Conservation (phyloP, 2,888 invertebrate species). For the Agrotis exclamationis region DNA sequence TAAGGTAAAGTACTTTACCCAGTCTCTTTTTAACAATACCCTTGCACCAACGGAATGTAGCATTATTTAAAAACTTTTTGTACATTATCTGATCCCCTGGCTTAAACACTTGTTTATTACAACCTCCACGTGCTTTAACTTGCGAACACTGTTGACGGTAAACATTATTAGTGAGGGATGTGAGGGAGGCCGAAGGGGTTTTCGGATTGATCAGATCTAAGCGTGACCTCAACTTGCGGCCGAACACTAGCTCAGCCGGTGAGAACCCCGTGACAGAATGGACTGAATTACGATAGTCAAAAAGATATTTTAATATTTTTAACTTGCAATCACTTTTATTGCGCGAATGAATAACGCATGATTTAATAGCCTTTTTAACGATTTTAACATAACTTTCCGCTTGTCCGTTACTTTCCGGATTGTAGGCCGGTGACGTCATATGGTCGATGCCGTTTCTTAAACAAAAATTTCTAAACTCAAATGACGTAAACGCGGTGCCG, state of each 20-base stretch:
- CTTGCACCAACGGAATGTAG: not conserved
- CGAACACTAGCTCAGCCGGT: no score
- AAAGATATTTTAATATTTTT: no score
- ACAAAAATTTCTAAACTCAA: constrained; percentile 3
- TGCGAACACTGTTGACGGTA: constrained; percentile 1
- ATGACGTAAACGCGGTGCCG: not conserved
- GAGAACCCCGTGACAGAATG: no score
- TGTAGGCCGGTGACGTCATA: not conserved
- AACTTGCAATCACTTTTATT: constrained; percentile 3
- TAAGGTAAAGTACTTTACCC: not conserved
- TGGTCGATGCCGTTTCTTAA: not conserved
- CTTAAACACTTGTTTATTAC: no score
- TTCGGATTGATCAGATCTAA: no score
- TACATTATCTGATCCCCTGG: not conserved
- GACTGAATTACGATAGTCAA: no score
- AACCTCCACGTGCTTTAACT: not conserved
- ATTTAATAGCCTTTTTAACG: constrained; percentile 1
- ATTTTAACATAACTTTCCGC: constrained; percentile 5
- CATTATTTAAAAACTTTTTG: not conserved
- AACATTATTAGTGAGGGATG: not conserved
- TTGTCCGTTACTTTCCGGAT: not conserved
- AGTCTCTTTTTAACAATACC: not conserved
- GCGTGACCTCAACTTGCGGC: no score
- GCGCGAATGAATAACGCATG: not conserved
- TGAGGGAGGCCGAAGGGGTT: not conserved